phyloP scores from a whole-genome alignment of 1,140 invertebrate genomes.

The Scaptomyza hsui region DNA sequence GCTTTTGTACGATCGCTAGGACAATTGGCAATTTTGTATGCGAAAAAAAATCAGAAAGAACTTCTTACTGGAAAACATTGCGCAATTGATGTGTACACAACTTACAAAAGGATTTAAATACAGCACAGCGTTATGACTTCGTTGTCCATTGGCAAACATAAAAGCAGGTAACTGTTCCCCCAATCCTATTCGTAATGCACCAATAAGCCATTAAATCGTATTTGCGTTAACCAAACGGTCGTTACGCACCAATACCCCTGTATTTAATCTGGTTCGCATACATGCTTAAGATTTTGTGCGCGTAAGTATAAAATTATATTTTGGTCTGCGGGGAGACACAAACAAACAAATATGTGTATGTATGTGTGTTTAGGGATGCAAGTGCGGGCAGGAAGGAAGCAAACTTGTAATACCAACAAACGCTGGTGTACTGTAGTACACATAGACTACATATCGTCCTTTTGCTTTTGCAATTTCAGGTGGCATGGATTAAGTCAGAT shows the following conservation, averaged over 20 bases:
- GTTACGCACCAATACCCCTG: not conserved
- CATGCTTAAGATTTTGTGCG: not conserved
- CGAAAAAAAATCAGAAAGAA: no score
- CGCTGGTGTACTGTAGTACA: constrained; percentile 1
- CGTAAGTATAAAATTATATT: constrained; percentile 20
- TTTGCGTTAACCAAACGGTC: constrained; percentile 21
- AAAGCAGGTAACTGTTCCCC: not conserved
- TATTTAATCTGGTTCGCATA: constrained; percentile 15
- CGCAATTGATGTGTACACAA: no score
- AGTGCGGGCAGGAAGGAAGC: constrained; percentile 5
- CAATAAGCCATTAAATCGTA: constrained; percentile 43
- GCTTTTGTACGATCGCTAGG: no score
- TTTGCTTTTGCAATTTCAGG: constrained; percentile 86
- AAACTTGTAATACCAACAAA: constrained; percentile 19
- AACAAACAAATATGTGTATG: constrained; percentile 13
- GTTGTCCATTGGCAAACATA: not conserved
- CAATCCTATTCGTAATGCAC: not conserved
- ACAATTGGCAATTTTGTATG: no score
- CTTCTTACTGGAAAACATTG: no score
- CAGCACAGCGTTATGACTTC: no score
- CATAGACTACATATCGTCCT: constrained; percentile 4
- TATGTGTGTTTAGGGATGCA: constrained; percentile 15
- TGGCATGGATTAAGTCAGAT: constrained; percentile 96
- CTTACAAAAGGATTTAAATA: no score
- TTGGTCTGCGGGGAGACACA: constrained; percentile 3